A percentile compares a stretch with the other conserved stretches of the same genome.
Evolutionary conservation across 2,797 vertebrate species (phyloP).

Genomic region (Lemur catta): DNA sequence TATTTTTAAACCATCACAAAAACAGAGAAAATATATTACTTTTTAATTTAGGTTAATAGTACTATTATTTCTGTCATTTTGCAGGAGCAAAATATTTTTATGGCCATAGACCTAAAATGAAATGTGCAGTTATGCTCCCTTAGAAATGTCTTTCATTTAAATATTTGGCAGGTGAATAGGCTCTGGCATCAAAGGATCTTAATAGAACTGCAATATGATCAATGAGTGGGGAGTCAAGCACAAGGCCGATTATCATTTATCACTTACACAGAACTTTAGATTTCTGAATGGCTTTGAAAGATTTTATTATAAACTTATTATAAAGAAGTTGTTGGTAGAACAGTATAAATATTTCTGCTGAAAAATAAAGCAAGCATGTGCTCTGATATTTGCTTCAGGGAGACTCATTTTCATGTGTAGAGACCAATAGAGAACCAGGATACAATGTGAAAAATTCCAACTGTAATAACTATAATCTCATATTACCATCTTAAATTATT

Average conservation of each 20-base stretch:
- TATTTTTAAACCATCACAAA: neutral
- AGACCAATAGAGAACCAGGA: neutral
- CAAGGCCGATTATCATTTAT: neutral
- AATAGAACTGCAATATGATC: neutral
- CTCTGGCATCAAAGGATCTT: neutral
- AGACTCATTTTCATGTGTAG: neutral
- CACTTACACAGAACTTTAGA: neutral
- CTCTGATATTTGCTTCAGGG: neutral
- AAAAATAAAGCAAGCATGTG: neutral
- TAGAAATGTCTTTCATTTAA: constrained; percentile 8
- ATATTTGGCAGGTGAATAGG: neutral
- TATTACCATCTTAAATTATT: neutral
- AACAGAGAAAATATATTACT: neutral
- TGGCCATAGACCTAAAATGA: neutral
- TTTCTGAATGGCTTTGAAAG: neutral
- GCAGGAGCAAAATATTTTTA: neutral
- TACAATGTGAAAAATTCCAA: neutral
- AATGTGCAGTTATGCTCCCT: neutral
- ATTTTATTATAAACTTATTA: neutral
- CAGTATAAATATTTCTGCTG: neutral
- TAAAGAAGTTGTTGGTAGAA: neutral
- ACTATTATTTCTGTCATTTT: neutral
- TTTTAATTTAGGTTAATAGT: neutral
- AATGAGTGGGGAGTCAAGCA: neutral
- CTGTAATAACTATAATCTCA: neutral